These are phyloP conservation scores for Drosophila tsacasi DNA, from an alignment of 1,140 invertebrate genomes.

Conservation along the genomic window DNA sequence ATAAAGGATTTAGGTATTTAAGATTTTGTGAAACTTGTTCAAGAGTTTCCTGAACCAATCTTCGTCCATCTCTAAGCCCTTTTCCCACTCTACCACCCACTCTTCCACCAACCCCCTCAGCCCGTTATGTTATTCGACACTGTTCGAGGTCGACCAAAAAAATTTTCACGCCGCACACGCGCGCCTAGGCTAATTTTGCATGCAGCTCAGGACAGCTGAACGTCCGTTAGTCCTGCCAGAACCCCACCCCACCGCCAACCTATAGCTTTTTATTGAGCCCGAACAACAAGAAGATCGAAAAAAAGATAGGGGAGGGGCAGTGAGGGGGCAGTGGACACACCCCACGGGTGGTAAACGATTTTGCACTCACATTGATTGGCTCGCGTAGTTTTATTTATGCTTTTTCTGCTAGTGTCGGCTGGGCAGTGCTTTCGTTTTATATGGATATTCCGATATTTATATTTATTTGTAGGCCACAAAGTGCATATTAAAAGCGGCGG, in stretches of 20 bases:
- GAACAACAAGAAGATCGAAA: conserved; percentile 33
- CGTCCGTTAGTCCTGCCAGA: conserved; percentile 48
- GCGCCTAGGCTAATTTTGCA: conserved; percentile 76
- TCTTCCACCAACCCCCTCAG: not conserved
- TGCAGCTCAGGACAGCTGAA: conserved; percentile 75
- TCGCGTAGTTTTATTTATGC: conserved; percentile 81
- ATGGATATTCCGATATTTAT: conserved; percentile 60
- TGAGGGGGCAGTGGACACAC: conserved; percentile 52
- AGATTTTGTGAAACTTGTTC: not conserved
- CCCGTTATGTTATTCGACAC: conserved; percentile 43
- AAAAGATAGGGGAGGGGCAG: not conserved
- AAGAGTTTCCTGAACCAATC: not conserved
- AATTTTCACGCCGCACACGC: conserved; percentile 80
- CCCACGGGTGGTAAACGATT: conserved; percentile 79
- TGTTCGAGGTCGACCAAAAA: conserved; percentile 58
- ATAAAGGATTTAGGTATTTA: not conserved
- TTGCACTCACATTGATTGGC: conserved; percentile 82
- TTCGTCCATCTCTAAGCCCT: conserved; percentile 30
- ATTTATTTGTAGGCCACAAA: conserved; percentile 79
- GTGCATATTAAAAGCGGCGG: conserved; percentile 66
- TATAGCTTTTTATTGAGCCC: conserved; percentile 67
- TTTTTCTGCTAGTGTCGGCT: conserved; percentile 53
- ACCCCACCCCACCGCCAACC: not conserved
- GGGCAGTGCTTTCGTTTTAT: conserved; percentile 29
- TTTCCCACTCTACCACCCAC: conserved; percentile 1